Evolutionary conservation across 2,888 invertebrate species (phyloP).

Genomic region (Venusia cambrica): DNA sequence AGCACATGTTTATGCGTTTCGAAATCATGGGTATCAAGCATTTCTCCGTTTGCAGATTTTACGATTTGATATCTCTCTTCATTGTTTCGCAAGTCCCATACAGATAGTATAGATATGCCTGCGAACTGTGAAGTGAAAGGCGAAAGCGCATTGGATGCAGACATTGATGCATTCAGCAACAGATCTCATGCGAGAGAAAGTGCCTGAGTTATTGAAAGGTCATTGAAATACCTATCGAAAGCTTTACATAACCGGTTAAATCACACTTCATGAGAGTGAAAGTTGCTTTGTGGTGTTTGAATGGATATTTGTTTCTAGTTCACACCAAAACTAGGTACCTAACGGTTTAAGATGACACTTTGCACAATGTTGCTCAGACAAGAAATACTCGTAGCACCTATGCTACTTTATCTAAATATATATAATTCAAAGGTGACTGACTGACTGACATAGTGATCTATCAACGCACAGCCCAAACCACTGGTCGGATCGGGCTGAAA

Average conservation of each 20-base stretch:
- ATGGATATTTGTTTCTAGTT: too few species aligned
- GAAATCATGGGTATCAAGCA: slow-evolving; percentile 10
- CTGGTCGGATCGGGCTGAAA: too few species aligned
- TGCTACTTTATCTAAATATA: too few species aligned
- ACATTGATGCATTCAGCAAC: slow-evolving; percentile 8
- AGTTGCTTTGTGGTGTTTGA: too few species aligned
- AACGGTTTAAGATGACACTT: too few species aligned
- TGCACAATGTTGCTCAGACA: too few species aligned
- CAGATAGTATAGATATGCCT: slow-evolving; percentile 1
- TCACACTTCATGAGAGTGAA: too few species aligned
- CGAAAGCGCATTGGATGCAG: slow-evolving; percentile 18
- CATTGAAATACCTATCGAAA: slow-evolving; percentile 1
- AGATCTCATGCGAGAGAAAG: slow-evolving; percentile 15
- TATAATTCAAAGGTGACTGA: too few species aligned
- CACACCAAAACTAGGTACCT: too few species aligned
- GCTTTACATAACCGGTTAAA: slow-evolving; percentile 3
- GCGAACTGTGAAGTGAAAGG: slow-evolving; percentile 26
- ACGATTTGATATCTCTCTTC: slow-evolving; percentile 18
- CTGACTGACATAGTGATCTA: too few species aligned
- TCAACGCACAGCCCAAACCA: too few species aligned
- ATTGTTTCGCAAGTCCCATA: slow-evolving; percentile 18
- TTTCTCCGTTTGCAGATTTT: slow-evolving; percentile 12
- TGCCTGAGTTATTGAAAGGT: slow-evolving; percentile 1
- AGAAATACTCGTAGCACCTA: too few species aligned
- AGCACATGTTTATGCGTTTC: slow-evolving; percentile 8